Evolutionary conservation across 2,797 vertebrate species (phyloP).

Genomic region (Serranus cabrilla): DNA sequence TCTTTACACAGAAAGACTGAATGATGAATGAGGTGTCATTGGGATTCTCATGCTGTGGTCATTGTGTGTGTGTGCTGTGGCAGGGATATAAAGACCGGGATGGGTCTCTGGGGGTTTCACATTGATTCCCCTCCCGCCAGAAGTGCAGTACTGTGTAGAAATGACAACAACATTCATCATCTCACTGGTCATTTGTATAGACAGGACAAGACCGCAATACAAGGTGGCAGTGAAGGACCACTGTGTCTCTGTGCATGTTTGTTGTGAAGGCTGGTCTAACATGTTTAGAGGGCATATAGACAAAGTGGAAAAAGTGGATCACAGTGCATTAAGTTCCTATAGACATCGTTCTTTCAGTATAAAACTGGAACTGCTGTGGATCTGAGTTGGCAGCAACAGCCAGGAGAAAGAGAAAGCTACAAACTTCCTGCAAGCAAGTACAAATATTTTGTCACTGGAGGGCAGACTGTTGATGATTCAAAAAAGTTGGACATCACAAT

Average conservation of each 20-base stretch:
- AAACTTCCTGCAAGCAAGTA: background rate
- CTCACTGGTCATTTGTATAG: slow-evolving; percentile 47
- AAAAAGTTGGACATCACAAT: background rate
- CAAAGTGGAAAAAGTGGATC: slow-evolving; percentile 1
- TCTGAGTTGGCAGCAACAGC: background rate
- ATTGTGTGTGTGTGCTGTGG: slow-evolving; percentile 33
- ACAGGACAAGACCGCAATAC: slow-evolving; percentile 32
- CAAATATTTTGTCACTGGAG: background rate
- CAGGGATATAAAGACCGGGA: slow-evolving; percentile 31
- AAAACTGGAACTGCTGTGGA: background rate
- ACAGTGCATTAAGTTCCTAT: background rate
- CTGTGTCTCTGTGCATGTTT: background rate
- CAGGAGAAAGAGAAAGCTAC: background rate
- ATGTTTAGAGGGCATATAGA: background rate
- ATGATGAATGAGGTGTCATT: slow-evolving; percentile 51
- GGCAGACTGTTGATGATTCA: background rate
- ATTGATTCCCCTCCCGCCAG: slow-evolving; percentile 62
- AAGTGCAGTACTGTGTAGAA: slow-evolving; percentile 53
- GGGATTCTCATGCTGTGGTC: slow-evolving; percentile 34
- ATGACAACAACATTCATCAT: slow-evolving; percentile 75
- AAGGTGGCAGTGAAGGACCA: background rate
- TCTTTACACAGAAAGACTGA: slow-evolving; percentile 15
- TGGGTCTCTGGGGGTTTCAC: slow-evolving; percentile 42
- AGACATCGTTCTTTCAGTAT: background rate
- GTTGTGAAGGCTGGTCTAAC: background rate